Evolutionary conservation across 2,113 vertebrate species (phyloP).

Genomic region (Cryptotis parvus): DNA sequence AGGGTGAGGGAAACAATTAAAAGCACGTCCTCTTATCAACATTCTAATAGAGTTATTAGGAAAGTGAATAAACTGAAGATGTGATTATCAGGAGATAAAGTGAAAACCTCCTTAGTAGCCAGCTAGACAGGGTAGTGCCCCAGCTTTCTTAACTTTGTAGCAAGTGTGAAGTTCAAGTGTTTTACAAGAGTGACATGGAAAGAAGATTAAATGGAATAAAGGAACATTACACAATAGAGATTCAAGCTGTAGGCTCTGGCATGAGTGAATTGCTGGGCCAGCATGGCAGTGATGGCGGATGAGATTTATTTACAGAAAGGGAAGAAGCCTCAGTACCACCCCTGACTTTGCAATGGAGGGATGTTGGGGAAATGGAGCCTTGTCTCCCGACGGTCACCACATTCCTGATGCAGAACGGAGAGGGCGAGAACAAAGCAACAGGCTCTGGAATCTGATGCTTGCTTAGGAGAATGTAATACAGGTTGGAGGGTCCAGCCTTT

Average conservation of each 20-base stretch:
- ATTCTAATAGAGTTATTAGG: constrained; percentile 87
- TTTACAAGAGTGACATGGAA: constrained; percentile 64
- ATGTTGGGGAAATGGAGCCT: constrained; percentile 39
- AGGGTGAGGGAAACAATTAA: constrained; percentile 87
- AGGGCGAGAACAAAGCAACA: not conserved
- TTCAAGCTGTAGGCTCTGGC: not conserved
- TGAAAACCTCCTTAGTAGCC: constrained; percentile 65
- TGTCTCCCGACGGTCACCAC: not conserved
- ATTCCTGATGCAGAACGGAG: not conserved
- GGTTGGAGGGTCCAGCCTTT: rapidly evolving
- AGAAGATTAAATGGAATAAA: constrained; percentile 76
- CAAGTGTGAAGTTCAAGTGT: constrained; percentile 11
- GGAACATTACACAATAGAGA: constrained; percentile 47
- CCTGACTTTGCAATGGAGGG: constrained; percentile 37
- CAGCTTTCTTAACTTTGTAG: not conserved
- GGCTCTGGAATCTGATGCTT: not conserved
- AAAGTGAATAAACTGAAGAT: constrained; percentile 80
- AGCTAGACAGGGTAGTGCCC: constrained; percentile 55
- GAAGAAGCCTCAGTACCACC: not conserved
- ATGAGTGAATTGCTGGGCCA: constrained; percentile 61
- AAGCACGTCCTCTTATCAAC: constrained; percentile 86
- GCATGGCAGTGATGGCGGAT: constrained; percentile 59
- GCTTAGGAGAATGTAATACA: not conserved
- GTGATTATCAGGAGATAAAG: constrained; percentile 75
- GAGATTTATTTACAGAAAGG: constrained; percentile 48